Base-by-base conservation (phyloP, 2,797 vertebrate species). In the Ctenosaura bakeri region DNA sequence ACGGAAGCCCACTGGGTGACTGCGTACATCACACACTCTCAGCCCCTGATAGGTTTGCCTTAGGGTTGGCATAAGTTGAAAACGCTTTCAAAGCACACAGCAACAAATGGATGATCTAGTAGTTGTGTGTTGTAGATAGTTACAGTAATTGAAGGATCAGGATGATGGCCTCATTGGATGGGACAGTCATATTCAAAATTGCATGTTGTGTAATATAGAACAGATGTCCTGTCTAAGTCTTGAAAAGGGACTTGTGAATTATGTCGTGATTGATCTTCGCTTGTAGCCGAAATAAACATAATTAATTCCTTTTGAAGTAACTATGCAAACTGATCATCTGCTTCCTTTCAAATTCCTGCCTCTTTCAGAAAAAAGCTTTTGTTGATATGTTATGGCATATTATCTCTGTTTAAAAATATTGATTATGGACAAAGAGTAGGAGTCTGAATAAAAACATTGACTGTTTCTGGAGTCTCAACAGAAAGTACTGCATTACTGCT, bases 401-500 rank as follows among this genome's bases (percentile, higher is more conserved):
- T 24, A 71, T 46, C 64, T 42, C 13, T 86, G 42, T 86, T 80
- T 22, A 29, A 89, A 81, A 52, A 76, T 12, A 78, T 20, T 59
- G 38, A 77, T 62, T 85, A 86, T 71, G 73, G 59, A 14, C 83
- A 87, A 74, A 85, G 46, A 79, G 35, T 80, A 52, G 8, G n/a
- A 12, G 14, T 50, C 66, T 59, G 50, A 22, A 87, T 71, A 64
- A 80, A 90, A 86, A 20, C 24, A 84, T 66, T 66, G 35, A 73
- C 74, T 42, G 66, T 42, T 90, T 32, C 13, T 64, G n/a, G 46
- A 91, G 50, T 84, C 73, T 82, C 76, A 80, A 2, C 64, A 90
- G 77, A 91, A 87, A 92, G 71, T 82, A 66, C 94, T 83, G 93
- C 93, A 95, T 95, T 94, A 93, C 89, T 91, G 87, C 93, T 91